These are phyloP conservation scores for Andrena bucephala DNA, from an alignment of 2,888 invertebrate genomes.

Conservation along the genomic window DNA sequence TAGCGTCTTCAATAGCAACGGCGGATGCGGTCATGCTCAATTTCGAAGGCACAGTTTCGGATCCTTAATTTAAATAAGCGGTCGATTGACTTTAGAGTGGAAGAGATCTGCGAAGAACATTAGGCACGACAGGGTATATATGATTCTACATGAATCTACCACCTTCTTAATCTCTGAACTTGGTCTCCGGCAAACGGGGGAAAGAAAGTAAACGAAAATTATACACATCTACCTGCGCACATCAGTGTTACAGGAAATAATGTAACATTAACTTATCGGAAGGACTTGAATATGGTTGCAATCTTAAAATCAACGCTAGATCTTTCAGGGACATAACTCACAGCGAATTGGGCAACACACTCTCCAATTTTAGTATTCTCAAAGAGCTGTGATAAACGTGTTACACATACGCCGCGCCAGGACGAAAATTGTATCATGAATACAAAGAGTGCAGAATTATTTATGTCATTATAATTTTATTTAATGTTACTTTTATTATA, in stretches of 20 bases:
- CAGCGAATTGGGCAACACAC: constrained; percentile 3
- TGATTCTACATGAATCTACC: too few relatives aligned
- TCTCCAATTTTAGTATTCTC: constrained; percentile 25
- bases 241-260: not conserved
- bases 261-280: not conserved
- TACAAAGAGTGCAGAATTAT: constrained; percentile 10
- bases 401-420: constrained; percentile 10
- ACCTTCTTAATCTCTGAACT: too few relatives aligned
- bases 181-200: too few relatives aligned
- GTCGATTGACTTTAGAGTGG: not conserved
- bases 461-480: constrained; percentile 11
- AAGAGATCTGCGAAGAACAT: not conserved
- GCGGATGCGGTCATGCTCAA: not conserved
- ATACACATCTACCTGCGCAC: too few relatives aligned
- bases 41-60: constrained; percentile 2
- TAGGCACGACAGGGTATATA: too few relatives aligned
- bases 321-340: constrained; percentile 1
- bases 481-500: not conserved
- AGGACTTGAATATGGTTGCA: not conserved
- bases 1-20: not conserved
- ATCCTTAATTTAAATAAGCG: not conserved
- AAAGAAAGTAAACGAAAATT: too few relatives aligned
- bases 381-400: not conserved
- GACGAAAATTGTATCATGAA: constrained; percentile 23
- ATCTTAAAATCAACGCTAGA: constrained; percentile 1